phyloP scores from a whole-genome alignment of 2,888 invertebrate species.

The Phaedon cochleariae region DNA sequence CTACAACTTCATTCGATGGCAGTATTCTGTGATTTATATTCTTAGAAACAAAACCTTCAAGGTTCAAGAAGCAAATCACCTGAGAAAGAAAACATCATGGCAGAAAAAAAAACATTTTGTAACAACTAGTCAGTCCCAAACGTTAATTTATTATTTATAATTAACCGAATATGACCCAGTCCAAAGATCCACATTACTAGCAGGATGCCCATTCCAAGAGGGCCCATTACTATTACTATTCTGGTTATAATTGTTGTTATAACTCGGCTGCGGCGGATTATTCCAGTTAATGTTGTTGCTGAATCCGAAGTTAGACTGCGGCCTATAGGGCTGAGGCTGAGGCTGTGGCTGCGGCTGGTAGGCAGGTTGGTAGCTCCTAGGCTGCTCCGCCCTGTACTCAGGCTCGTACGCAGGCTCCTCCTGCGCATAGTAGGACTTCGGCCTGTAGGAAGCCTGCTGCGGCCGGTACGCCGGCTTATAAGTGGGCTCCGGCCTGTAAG shows the following conservation, averaged over 20 bases:
- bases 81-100: too few species aligned
- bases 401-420: constrained; percentile 52
- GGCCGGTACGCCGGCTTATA: constrained; percentile 28
- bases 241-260: constrained; percentile 39
- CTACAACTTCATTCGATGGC: too few species aligned
- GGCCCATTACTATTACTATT: constrained; percentile 37
- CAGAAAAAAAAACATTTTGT: too few species aligned
- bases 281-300: constrained; percentile 45
- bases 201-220: constrained; percentile 70
- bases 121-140: constrained; percentile 15
- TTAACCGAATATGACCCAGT: constrained; percentile 82
- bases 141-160: constrained; percentile 61
- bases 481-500: constrained; percentile 11
- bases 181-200: constrained; percentile 76
- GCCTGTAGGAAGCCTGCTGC: constrained; percentile 59
- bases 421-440: constrained; percentile 55
- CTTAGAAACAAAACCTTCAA: too few species aligned
- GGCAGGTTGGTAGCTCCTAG: constrained; percentile 51
- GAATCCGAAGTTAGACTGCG: constrained; percentile 58
- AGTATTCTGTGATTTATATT: too few species aligned
- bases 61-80: too few species aligned
- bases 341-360: constrained; percentile 56
- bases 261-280: constrained; percentile 41
- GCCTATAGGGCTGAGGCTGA: constrained; percentile 58
- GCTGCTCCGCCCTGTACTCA: constrained; percentile 47